Evolutionary conservation across 1,140 invertebrate genomes (phyloP).

Genomic region (Bombus superbus): DNA sequence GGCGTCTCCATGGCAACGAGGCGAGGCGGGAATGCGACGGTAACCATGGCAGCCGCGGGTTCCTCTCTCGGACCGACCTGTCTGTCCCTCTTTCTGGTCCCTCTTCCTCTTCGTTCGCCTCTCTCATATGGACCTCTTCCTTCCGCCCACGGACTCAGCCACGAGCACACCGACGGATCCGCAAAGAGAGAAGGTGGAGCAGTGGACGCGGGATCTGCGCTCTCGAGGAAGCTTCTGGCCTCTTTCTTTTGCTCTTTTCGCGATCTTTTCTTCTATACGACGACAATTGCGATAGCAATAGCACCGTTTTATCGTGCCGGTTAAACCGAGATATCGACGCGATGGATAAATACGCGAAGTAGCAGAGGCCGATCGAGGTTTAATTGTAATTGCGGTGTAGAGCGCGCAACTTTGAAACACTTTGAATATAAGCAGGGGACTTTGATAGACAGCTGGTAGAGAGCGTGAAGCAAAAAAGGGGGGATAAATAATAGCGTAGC

Average conservation of each 20-base stretch:
- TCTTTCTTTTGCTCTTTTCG: slow-evolving; percentile 44
- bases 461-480: not conserved
- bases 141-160: slow-evolving; percentile 75
- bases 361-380: not conserved
- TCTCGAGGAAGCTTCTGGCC: slow-evolving; percentile 52
- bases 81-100: slow-evolving; percentile 79
- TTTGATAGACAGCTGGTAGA: not conserved
- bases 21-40: slow-evolving; percentile 83
- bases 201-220: slow-evolving; percentile 46
- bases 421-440: not conserved
- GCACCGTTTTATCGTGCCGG: slow-evolving; percentile 36
- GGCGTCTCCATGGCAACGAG: slow-evolving; percentile 81
- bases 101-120: slow-evolving; percentile 71
- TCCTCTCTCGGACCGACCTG: slow-evolving; percentile 78
- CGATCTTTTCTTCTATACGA: slow-evolving; percentile 56
- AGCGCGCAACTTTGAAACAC: not conserved
- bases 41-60: slow-evolving; percentile 82
- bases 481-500: not conserved
- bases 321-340: not conserved
- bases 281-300: slow-evolving; percentile 50
- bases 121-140: slow-evolving; percentile 76
- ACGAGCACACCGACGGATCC: slow-evolving; percentile 51
- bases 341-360: not conserved
- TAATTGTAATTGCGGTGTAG: slow-evolving; percentile 6
- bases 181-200: slow-evolving; percentile 59